Evolutionary conservation across 2,113 vertebrate species (phyloP).

Genomic region (Glaucomys volans): DNA sequence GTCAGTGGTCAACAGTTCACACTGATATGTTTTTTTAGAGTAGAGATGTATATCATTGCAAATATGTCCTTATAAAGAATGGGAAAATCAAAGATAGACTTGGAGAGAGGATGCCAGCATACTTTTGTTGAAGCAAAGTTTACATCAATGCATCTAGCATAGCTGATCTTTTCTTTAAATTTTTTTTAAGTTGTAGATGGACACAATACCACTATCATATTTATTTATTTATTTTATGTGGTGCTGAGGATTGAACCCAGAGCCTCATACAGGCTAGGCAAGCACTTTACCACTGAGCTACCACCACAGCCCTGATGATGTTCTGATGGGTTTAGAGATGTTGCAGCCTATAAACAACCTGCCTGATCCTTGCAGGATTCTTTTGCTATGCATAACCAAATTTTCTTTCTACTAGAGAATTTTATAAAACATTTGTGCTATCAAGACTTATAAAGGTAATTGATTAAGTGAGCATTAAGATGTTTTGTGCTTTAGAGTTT

Average conservation of each 20-base stretch:
- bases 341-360: neutral
- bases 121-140: neutral
- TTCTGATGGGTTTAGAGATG: neutral
- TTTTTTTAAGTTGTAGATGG: too few relatives aligned
- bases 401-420: neutral
- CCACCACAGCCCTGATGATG: neutral
- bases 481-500: neutral
- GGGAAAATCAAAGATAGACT: neutral
- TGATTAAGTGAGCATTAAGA: neutral
- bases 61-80: neutral
- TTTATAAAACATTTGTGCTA: neutral
- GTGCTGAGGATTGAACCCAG: too few relatives aligned
- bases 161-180: too few relatives aligned
- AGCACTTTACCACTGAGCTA: too few relatives aligned
- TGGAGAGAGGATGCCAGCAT: neutral
- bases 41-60: neutral
- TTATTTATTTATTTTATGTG: too few relatives aligned
- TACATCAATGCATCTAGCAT: neutral
- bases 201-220: too few relatives aligned
- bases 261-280: too few relatives aligned
- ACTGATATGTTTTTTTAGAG: neutral
- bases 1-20: neutral
- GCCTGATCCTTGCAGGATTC: neutral
- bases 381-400: neutral
- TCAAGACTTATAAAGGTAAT: constrained; percentile 28